These are phyloP conservation scores for Ylistrum balloti DNA, from an alignment of 1,140 invertebrate species.

Conservation along the genomic window DNA sequence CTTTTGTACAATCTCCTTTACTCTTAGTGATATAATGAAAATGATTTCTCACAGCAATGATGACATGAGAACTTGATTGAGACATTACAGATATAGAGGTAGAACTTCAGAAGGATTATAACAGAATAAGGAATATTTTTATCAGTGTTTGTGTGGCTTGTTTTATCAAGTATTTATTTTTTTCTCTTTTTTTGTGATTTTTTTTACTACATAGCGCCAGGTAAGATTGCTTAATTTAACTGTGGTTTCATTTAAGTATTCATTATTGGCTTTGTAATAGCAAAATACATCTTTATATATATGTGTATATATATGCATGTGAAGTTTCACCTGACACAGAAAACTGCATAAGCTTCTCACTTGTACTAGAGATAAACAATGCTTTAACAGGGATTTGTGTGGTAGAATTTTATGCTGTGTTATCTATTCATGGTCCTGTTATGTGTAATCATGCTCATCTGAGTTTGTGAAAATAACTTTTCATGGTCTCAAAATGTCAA, in stretches of 20 bases:
- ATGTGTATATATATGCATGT: background rate
- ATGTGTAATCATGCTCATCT: too few species aligned
- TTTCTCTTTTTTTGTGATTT: slow-evolving; percentile 22
- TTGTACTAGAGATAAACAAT: background rate
- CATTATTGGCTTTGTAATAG: background rate
- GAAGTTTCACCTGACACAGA: background rate
- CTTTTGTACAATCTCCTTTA: too few species aligned
- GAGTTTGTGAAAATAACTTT: too few species aligned
- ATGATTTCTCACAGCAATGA: too few species aligned
- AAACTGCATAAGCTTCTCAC: background rate
- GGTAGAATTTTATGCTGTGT: too few species aligned
- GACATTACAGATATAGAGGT: background rate
- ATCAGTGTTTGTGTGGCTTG: background rate
- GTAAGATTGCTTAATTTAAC: background rate
- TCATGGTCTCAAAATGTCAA: background rate
- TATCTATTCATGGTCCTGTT: too few species aligned
- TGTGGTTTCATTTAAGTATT: slow-evolving; percentile 1
- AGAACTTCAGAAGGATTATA: background rate
- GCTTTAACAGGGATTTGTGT: background rate
- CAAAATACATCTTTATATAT: too few species aligned
- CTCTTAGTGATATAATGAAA: too few species aligned
- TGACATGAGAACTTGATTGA: too few species aligned
- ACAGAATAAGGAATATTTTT: background rate
- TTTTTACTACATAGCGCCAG: background rate
- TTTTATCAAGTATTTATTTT: background rate